phyloP scores from a whole-genome alignment of 2,113 vertebrate species.

The Potamarius usumacintae region DNA sequence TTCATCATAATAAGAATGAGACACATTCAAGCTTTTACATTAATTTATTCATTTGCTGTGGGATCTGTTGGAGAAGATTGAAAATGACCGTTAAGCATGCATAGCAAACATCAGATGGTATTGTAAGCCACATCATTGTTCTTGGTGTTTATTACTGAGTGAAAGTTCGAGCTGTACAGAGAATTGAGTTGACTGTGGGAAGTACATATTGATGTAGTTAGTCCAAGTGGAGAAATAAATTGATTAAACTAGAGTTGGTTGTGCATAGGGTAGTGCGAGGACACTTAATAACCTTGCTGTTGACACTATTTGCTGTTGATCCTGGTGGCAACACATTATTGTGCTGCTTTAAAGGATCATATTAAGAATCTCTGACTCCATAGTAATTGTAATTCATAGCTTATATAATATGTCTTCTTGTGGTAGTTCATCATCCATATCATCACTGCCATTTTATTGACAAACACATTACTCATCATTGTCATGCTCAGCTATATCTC shows the following conservation, averaged over 20 bases:
- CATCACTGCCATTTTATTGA: neutral
- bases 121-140: neutral
- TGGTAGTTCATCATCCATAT: neutral
- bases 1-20: too few relatives aligned
- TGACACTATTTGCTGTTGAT: neutral
- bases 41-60: neutral
- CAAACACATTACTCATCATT: neutral
- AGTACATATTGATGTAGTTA: conserved; percentile 23
- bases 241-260: conserved; percentile 12
- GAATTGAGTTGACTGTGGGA: neutral
- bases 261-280: neutral
- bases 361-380: neutral
- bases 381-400: neutral
- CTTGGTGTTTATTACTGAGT: neutral
- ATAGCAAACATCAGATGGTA: neutral
- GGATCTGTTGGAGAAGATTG: neutral
- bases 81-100: neutral
- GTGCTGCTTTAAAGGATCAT: neutral
- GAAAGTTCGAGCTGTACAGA: neutral
- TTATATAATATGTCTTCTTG: neutral
- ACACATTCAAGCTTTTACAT: neutral
- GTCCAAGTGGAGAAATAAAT: conserved; percentile 17
- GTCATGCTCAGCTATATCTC: neutral
- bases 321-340: neutral
- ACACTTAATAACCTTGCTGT: conserved; percentile 20